Evolutionary conservation across 2,797 vertebrate genomes (phyloP).

Genomic region (Artibeus jamaicensis): DNA sequence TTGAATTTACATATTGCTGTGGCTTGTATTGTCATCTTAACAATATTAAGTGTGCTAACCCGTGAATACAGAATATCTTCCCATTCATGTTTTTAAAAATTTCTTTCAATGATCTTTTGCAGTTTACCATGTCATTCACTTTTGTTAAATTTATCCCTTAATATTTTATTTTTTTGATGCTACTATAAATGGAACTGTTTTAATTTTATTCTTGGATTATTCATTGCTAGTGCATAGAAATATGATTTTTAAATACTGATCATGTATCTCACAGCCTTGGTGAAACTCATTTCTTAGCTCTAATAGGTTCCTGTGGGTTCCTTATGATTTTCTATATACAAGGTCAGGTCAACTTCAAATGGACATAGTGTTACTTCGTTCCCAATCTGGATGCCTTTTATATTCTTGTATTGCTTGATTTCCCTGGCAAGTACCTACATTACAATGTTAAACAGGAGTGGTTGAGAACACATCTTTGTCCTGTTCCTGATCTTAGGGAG

Average conservation of each 20-base stretch:
- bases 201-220: not conserved
- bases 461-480: not conserved
- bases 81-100: not conserved
- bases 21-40: not conserved
- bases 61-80: not conserved
- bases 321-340: not conserved
- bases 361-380: not conserved
- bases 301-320: not conserved
- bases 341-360: not conserved
- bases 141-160: not conserved
- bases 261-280: not conserved
- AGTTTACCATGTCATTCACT: not conserved
- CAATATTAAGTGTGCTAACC: not conserved
- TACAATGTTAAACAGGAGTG: not conserved
- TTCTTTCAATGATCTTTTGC: not conserved
- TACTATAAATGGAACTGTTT: not conserved
- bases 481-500: not conserved
- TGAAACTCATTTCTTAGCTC: not conserved
- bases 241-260: not conserved
- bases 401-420: not conserved
- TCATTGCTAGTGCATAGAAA: not conserved
- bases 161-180: not conserved
- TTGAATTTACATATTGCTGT: not conserved
- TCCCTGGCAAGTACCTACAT: not conserved
- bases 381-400: not conserved